Base-by-base conservation (phyloP, 1,140 invertebrate genomes). In the Procambarus clarkii region DNA sequence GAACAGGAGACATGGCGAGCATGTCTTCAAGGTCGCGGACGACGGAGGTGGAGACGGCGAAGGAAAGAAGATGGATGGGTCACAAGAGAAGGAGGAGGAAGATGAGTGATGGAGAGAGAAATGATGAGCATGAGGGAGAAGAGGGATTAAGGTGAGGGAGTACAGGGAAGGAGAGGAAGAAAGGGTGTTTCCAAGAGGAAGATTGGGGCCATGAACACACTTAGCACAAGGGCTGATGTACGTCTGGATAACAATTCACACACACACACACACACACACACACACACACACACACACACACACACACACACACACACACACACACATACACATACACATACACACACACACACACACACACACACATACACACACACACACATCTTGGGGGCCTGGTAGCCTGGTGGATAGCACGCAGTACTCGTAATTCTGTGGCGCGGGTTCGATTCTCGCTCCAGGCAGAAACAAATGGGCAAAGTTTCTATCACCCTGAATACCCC, bases 211-310 rank as follows among this genome's bases (percentile, higher is more conserved):
- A 76, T 34, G 34, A 34, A 34, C 34, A 34, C 34, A 34, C 34
- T 34, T 34, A 34, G 34, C 34, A 34, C 34, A 34, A 34, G 64
- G 64, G 13, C 64, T 71, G 21, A 71, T 7, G 21, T 71, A n/a
- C n/a, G n/a, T 24, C 9, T 24, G 21, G 21, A 71, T 24, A 24
- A 18, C 9, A 71, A 5, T 11, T 71, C 34, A 18, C 69, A n/a
- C 34, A 18, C 69, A 15, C 13, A 69, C 64, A 69, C 64, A 69
- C 64, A 69, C 64, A 69, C 64, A 69, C 64, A 69, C 64, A 69
- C 64, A 69, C 64, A 69, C 64, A 69, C 64, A 69, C 64, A 69
- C 64, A 69, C 64, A 69, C 64, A 69, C 64, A 69, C 64, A 69
- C 64, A 69, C 64, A 69, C 64, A 69, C 64, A 69, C 64, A 69